phyloP scores from a whole-genome alignment of 2,888 invertebrate genomes.

The Malthinus flaveolus region DNA sequence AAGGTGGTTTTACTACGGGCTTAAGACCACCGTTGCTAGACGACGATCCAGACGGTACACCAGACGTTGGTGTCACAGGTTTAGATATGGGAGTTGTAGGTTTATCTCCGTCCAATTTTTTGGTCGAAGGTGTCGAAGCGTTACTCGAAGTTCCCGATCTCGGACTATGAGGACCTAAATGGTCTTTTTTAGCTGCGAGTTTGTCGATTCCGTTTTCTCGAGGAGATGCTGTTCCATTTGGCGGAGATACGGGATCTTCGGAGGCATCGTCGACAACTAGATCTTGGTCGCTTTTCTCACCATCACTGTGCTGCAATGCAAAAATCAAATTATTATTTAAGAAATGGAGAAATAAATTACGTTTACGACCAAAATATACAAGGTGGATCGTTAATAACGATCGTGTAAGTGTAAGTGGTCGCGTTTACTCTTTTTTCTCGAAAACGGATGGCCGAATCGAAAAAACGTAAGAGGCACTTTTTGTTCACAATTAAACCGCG shows the following conservation, averaged over 20 bases:
- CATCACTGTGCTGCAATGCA: slow-evolving; percentile 70
- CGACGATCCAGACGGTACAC: slow-evolving; percentile 44
- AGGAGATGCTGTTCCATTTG: slow-evolving; percentile 88
- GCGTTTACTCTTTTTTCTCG: no score
- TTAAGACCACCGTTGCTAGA: slow-evolving; percentile 59
- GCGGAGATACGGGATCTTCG: slow-evolving; percentile 85
- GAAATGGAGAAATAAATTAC: no score
- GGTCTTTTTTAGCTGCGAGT: slow-evolving; percentile 73
- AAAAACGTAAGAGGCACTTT: no score
- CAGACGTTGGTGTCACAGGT: slow-evolving; percentile 82
- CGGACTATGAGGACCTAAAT: slow-evolving; percentile 71
- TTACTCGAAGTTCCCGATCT: slow-evolving; percentile 88
- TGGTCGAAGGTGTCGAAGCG: slow-evolving; percentile 87
- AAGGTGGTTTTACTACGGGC: slow-evolving; percentile 59
- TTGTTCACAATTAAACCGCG: no score
- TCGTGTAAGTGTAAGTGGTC: no score
- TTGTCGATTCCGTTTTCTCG: slow-evolving; percentile 86
- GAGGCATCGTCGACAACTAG: slow-evolving; percentile 94
- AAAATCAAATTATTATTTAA: background rate
- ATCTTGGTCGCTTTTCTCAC: slow-evolving; percentile 88
- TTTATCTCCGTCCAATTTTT: slow-evolving; percentile 82
- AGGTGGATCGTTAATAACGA: no score
- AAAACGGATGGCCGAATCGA: no score
- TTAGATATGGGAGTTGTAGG: slow-evolving; percentile 90
- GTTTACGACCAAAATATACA: no score